These are phyloP conservation scores for Fregata magnificens DNA, from an alignment of 2,113 vertebrate genomes.

Conservation along the genomic window DNA sequence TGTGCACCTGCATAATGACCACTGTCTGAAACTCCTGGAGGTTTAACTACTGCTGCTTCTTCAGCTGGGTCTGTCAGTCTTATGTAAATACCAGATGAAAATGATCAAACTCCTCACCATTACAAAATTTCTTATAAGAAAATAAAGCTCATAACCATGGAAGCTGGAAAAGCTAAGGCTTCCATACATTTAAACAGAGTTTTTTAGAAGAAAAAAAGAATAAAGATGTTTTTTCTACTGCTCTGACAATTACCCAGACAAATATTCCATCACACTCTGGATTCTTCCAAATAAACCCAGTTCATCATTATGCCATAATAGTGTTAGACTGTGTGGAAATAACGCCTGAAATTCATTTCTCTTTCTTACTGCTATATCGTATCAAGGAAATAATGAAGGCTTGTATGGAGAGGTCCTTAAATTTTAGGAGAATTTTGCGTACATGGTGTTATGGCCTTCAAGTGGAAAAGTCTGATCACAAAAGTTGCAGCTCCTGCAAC, in stretches of 20 bases:
- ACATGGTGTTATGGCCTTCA: fast-evolving
- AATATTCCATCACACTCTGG: background rate
- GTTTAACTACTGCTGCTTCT: background rate
- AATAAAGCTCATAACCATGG: background rate
- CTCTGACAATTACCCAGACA: background rate
- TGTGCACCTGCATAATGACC: too few species aligned
- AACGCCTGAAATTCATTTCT: background rate
- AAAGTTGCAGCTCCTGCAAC: background rate
- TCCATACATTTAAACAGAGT: background rate
- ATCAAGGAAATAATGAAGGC: background rate
- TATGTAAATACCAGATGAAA: background rate
- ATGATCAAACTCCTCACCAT: background rate
- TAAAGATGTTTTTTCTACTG: background rate
- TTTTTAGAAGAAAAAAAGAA: background rate
- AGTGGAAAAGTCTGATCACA: background rate
- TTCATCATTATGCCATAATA: background rate
- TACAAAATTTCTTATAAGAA: background rate
- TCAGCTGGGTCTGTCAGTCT: background rate
- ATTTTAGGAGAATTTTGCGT: background rate
- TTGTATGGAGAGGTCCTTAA: background rate
- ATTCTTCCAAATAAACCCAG: background rate
- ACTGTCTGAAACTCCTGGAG: background rate
- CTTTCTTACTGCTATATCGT: background rate
- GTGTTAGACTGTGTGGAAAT: background rate
- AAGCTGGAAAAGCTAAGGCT: background rate